A percentile compares a stretch with the other conserved stretches of the same genome.
Conservation (phyloP, 30 jellyfish, hydroid and myxozoan genomes). For the Aurelia aurita region DNA sequence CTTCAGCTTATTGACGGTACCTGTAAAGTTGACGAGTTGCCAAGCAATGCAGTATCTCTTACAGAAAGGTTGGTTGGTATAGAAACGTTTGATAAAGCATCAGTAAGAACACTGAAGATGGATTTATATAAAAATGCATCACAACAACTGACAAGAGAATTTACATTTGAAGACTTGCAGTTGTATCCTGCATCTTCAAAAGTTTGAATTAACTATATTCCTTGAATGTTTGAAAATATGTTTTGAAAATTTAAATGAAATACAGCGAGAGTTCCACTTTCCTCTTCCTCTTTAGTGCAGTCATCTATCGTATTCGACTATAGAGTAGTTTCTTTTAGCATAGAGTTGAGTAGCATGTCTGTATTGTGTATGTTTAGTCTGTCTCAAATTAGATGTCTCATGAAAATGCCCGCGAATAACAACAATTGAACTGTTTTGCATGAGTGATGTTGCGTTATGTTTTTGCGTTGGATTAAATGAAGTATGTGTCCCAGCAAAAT, state of each 20-base stretch:
- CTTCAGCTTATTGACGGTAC: slow-evolving; percentile 38
- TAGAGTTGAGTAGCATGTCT: too few species aligned
- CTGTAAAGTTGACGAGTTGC: slow-evolving; percentile 8
- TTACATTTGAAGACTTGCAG: slow-evolving; percentile 37
- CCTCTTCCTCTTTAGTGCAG: too few species aligned
- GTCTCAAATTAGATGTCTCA: too few species aligned
- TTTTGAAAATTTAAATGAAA: background rate
- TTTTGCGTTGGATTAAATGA: too few species aligned
- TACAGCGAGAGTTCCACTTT: background rate
- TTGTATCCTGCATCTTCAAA: slow-evolving; percentile 35
- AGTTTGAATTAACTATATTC: background rate
- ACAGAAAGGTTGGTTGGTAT: slow-evolving; percentile 37
- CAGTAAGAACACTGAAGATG: slow-evolving; percentile 66
- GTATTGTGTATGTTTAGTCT: too few species aligned
- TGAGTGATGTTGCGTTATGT: too few species aligned
- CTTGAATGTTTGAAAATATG: background rate
- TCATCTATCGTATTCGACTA: too few species aligned
- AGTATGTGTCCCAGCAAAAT: too few species aligned
- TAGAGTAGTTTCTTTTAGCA: too few species aligned
- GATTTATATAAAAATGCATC: slow-evolving; percentile 58
- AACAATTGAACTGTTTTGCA: too few species aligned
- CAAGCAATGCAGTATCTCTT: background rate
- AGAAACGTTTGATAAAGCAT: slow-evolving; percentile 41
- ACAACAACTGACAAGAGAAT: slow-evolving; percentile 46
- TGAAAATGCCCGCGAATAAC: too few species aligned